A percentile compares a stretch with the other conserved stretches of the same genome.
Conservation (phyloP, 2,888 invertebrate genomes). For the Drosophila cognata region DNA sequence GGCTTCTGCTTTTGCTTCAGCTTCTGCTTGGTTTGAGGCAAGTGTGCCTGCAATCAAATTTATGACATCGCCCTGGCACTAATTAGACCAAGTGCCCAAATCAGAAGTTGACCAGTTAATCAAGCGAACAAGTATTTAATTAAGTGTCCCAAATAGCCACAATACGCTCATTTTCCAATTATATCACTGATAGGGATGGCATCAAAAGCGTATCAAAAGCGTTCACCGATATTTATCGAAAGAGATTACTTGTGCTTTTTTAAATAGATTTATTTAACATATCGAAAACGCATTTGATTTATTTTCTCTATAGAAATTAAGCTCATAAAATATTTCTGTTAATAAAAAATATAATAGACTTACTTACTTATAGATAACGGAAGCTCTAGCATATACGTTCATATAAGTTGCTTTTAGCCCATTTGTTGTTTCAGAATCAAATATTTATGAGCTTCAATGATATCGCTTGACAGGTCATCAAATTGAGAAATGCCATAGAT, state of each 20-base stretch:
- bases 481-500: slow-evolving; percentile 39
- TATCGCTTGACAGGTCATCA: slow-evolving; percentile 50
- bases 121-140: slow-evolving; percentile 73
- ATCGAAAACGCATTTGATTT: not conserved
- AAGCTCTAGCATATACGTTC: not conserved
- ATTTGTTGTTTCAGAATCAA: slow-evolving; percentile 31
- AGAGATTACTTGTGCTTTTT: not conserved
- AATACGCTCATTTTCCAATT: slow-evolving; percentile 20
- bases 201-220: not conserved
- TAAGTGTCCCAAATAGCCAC: slow-evolving; percentile 44
- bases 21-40: slow-evolving; percentile 18
- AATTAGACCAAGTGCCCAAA: slow-evolving; percentile 68
- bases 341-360: too few species aligned
- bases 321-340: too few species aligned
- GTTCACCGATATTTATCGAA: not conserved
- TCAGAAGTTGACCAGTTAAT: slow-evolving; percentile 56
- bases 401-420: not conserved
- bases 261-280: not conserved
- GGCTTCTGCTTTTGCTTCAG: not conserved
- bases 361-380: not conserved
- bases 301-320: not conserved
- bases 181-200: not conserved
- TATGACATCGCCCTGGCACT: slow-evolving; percentile 56
- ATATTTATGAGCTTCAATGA: slow-evolving; percentile 64
- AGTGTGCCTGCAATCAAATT: slow-evolving; percentile 56